Percentiles rank a stretch among this genome's conserved stretches.
These are phyloP conservation scores for Sibirionetta formosa DNA, from an alignment of 2,797 vertebrate species.

Conservation along the genomic window DNA sequence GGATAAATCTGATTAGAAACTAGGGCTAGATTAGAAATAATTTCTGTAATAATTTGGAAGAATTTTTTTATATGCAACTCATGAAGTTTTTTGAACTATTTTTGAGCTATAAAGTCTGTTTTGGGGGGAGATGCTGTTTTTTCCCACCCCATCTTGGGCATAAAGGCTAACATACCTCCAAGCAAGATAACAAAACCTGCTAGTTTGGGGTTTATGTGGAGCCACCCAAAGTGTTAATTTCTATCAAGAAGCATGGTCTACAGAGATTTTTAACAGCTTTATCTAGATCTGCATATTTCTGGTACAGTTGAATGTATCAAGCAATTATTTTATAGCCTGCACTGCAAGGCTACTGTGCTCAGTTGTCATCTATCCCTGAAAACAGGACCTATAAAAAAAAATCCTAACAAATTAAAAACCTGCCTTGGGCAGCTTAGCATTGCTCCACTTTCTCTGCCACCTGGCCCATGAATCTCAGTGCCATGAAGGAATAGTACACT, in stretches of 20 bases:
- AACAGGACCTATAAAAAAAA: neutral
- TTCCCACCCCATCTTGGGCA: neutral
- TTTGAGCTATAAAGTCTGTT: neutral
- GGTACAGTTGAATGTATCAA: neutral
- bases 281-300: neutral
- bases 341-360: neutral
- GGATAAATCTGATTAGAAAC: neutral
- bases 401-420: neutral
- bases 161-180: neutral
- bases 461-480: neutral
- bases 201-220: neutral
- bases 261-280: neutral
- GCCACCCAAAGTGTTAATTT: neutral
- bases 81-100: neutral
- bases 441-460: neutral
- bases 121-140: neutral
- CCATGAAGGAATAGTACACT: neutral
- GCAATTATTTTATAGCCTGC: neutral
- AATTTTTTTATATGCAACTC: neutral
- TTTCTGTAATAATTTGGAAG: neutral
- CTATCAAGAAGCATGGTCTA: neutral
- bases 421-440: neutral
- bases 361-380: neutral
- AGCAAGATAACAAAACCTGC: neutral
- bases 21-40: neutral